A percentile compares a stretch with the other conserved stretches of the same genome.
Evolutionary conservation across 64 coral and sea anemone species (phyloP).

Genomic region (Montipora foliosa): DNA sequence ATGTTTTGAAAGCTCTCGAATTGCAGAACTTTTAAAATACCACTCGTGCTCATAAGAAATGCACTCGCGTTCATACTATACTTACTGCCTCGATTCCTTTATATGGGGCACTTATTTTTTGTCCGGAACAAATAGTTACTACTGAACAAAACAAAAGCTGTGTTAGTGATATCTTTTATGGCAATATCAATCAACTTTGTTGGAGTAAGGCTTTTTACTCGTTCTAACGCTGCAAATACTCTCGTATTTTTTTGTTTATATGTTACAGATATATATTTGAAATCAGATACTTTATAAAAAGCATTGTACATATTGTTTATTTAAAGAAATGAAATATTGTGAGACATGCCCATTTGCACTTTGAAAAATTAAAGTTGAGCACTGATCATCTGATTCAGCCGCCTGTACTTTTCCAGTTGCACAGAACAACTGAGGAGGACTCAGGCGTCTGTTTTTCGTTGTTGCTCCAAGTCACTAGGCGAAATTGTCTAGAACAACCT

Average conservation of each 20-base stretch:
- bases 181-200: not conserved
- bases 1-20: too few relatives aligned
- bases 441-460: too few relatives aligned
- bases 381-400: not conserved
- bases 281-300: constrained; percentile 26
- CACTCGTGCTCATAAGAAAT: too few relatives aligned
- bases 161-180: not conserved
- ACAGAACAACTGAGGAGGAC: too few relatives aligned
- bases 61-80: too few relatives aligned
- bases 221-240: not conserved
- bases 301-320: constrained; percentile 14
- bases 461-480: too few relatives aligned
- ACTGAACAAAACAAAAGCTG: not conserved
- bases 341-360: constrained; percentile 23
- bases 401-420: too few relatives aligned
- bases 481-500: too few relatives aligned
- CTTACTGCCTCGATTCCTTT: too few relatives aligned
- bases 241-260: not conserved
- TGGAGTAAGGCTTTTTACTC: not conserved
- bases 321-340: constrained; percentile 48
- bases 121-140: too few relatives aligned
- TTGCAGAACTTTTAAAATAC: too few relatives aligned
- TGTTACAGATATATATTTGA: constrained; percentile 6
- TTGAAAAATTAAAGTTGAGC: constrained; percentile 16
- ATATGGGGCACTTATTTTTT: too few relatives aligned